Percentiles rank a stretch among this genome's conserved stretches.
These are phyloP conservation scores for Nephrotoma flavescens DNA, from an alignment of 2,888 invertebrate genomes.

Conservation along the genomic window DNA sequence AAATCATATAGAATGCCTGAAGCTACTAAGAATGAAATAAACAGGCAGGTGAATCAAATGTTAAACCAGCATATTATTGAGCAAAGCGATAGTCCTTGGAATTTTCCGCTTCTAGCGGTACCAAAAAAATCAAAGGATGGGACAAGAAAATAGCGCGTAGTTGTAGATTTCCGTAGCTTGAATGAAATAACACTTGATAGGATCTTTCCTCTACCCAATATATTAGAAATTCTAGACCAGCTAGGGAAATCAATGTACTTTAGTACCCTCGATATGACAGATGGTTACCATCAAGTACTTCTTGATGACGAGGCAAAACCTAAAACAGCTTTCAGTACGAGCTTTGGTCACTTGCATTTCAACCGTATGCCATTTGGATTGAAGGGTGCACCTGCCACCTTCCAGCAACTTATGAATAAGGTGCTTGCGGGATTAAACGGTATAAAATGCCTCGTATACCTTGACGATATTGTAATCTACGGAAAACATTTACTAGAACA, in stretches of 20 bases:
- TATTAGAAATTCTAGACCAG: background rate
- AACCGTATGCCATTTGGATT: background rate
- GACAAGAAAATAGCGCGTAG: background rate
- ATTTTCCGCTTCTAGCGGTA: background rate
- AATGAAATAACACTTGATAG: background rate
- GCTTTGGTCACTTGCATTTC: background rate
- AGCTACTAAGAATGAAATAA: too few relatives aligned
- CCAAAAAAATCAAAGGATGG: too few relatives aligned
- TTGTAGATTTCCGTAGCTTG: background rate
- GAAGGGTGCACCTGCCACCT: background rate
- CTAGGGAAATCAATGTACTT: background rate
- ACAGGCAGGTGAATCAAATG: too few relatives aligned
- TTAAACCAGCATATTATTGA: too few relatives aligned
- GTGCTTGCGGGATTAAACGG: background rate
- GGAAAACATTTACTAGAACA: background rate
- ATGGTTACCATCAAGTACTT: background rate
- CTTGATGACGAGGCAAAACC: background rate
- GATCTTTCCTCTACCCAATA: background rate
- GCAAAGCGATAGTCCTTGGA: too few relatives aligned
- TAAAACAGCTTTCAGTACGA: background rate
- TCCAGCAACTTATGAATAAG: background rate
- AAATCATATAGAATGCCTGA: too few relatives aligned
- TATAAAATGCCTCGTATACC: background rate
- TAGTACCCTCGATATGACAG: background rate
- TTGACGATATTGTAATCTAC: background rate